Evolutionary conservation across 2,888 invertebrate species (phyloP).

Genomic region (Watsonalla binaria): DNA sequence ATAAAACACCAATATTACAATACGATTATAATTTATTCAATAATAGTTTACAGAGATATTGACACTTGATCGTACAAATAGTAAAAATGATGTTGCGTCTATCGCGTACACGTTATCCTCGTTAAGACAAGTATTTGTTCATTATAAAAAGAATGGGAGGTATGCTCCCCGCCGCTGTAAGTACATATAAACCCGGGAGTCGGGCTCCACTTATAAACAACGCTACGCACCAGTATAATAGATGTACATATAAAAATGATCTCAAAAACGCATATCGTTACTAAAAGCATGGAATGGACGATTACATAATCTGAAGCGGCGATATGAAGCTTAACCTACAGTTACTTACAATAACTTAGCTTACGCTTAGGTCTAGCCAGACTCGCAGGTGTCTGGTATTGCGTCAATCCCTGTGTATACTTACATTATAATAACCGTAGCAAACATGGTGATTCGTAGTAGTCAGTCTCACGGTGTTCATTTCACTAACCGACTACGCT

Average conservation of each 20-base stretch:
- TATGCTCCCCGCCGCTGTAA: slow-evolving; percentile 33
- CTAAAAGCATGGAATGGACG: slow-evolving; percentile 58
- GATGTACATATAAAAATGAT: slow-evolving; percentile 21
- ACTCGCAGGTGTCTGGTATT: slow-evolving; percentile 52
- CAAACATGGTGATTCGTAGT: slow-evolving; percentile 38
- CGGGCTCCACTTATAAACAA: slow-evolving; percentile 57
- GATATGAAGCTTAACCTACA: slow-evolving; percentile 44
- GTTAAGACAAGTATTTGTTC: slow-evolving; percentile 35
- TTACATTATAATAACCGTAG: slow-evolving; percentile 47
- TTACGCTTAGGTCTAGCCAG: slow-evolving; percentile 51
- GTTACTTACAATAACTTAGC: slow-evolving; percentile 62
- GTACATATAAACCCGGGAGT: slow-evolving; percentile 36
- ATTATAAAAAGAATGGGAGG: slow-evolving; percentile 26
- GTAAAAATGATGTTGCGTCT: slow-evolving; percentile 50
- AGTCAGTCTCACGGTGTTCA: slow-evolving; percentile 47
- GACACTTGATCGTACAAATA: slow-evolving; percentile 75
- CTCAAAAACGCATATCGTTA: slow-evolving; percentile 25
- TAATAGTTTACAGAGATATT: slow-evolving; percentile 78
- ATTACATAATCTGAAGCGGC: slow-evolving; percentile 45
- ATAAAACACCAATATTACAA: slow-evolving; percentile 60
- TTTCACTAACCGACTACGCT: slow-evolving; percentile 36
- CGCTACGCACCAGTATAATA: slow-evolving; percentile 51
- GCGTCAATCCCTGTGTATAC: slow-evolving; percentile 58
- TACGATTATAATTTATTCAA: slow-evolving; percentile 78
- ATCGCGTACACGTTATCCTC: slow-evolving; percentile 28